A percentile compares a stretch with the other conserved stretches of the same genome.
Conservation (phyloP, 2,888 invertebrate species). For the Drosophila paranaensis region DNA sequence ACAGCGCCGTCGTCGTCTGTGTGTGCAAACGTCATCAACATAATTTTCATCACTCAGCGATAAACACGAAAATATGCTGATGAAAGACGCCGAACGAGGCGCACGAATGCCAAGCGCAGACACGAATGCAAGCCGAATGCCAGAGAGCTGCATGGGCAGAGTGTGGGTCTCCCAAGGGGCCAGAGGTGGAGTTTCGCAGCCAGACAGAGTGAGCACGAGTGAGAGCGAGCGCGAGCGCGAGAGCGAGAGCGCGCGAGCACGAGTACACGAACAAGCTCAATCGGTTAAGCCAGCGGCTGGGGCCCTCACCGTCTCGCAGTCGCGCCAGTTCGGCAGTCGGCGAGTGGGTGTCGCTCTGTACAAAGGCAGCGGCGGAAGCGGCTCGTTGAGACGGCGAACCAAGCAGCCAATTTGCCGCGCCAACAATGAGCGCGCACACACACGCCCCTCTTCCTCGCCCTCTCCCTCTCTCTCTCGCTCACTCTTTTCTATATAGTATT, state of each 20-base stretch:
- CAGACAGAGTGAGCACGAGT: conserved; percentile 29
- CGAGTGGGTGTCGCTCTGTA: conserved; percentile 58
- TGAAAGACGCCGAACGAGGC: conserved; percentile 73
- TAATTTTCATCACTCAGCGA: conserved; percentile 79
- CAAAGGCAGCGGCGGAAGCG: conserved; percentile 59
- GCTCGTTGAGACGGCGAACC: conserved; percentile 49
- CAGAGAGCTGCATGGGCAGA: conserved; percentile 31
- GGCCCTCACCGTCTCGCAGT: conserved; percentile 10
- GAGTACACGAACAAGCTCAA: conserved; percentile 17
- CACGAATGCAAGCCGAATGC: conserved; percentile 25
- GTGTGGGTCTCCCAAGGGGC: conserved; percentile 56
- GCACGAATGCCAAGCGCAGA: conserved; percentile 11
- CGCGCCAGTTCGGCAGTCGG: conserved; percentile 24
- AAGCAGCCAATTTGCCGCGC: conserved; percentile 25
- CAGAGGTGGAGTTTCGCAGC: conserved; percentile 54
- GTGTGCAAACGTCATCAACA: conserved; percentile 76
- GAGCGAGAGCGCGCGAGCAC: conserved; percentile 12
- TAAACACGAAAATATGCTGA: conserved; percentile 75
- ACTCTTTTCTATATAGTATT: neutral
- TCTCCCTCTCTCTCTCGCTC: too few relatives aligned
- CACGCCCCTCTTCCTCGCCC: neutral
- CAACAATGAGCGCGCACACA: conserved; percentile 41
- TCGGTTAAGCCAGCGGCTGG: conserved; percentile 19
- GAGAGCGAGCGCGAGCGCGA: conserved; percentile 20
- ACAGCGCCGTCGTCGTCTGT: conserved; percentile 30